These are phyloP conservation scores for Enoplosus armatus DNA, from an alignment of 2,797 vertebrate species.

Conservation along the genomic window DNA sequence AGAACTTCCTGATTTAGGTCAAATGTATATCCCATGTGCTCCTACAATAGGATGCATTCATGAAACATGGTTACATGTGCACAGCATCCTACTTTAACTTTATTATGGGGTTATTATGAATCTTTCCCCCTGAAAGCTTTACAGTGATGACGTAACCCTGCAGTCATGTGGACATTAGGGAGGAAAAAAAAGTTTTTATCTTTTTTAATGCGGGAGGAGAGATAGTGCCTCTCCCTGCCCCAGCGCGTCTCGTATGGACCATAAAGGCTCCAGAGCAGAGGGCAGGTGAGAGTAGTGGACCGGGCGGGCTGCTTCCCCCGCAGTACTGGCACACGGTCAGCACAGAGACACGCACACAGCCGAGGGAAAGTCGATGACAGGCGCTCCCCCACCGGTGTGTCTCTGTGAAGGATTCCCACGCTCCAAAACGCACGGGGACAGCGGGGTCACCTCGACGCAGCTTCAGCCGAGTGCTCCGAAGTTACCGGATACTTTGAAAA, in stretches of 20 bases:
- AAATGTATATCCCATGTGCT: neutral
- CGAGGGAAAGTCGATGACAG: conserved; percentile 55
- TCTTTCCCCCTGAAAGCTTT: conserved; percentile 23
- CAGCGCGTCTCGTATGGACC: conserved; percentile 11
- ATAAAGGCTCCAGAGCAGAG: conserved; percentile 25
- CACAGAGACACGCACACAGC: neutral
- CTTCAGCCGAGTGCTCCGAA: conserved; percentile 48
- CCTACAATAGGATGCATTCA: neutral
- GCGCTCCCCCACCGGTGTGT: conserved; percentile 16
- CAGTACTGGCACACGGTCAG: conserved; percentile 74
- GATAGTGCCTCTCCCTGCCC: neutral
- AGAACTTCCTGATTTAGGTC: neutral
- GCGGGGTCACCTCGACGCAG: conserved; percentile 25
- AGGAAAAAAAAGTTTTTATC: conserved; percentile 56
- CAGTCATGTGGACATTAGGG: conserved; percentile 71
- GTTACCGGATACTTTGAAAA: conserved; percentile 74
- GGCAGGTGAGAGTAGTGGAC: conserved; percentile 69
- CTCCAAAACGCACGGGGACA: conserved; percentile 25
- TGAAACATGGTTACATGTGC: neutral
- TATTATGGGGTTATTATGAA: conserved; percentile 8
- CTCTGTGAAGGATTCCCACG: conserved; percentile 43
- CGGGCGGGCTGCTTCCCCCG: conserved; percentile 60
- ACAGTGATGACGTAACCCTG: conserved; percentile 80
- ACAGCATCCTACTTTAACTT: conserved; percentile 20
- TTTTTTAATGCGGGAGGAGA: conserved; percentile 43